Evolutionary conservation across 2,888 invertebrate genomes (phyloP).

Genomic region (Epinotia bilunana): DNA sequence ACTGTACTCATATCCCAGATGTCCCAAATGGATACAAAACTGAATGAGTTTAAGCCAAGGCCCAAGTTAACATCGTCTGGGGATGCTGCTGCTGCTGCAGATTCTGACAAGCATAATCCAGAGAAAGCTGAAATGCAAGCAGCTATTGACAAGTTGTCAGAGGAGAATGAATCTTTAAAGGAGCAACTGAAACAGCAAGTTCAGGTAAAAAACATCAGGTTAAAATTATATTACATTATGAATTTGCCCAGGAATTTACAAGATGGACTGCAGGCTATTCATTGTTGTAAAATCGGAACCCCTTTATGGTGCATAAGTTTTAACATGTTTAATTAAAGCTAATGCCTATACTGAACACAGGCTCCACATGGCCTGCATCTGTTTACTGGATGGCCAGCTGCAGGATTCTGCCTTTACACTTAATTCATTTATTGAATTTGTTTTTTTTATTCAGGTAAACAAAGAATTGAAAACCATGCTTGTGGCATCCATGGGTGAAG

Average conservation of each 20-base stretch:
- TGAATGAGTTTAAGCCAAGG: slow-evolving; percentile 84
- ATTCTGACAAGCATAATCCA: slow-evolving; percentile 58
- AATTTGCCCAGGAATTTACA: no score
- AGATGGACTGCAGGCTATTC: no score
- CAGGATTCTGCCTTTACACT: neutral
- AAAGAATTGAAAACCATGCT: slow-evolving; percentile 95
- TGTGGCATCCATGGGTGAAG: slow-evolving; percentile 98
- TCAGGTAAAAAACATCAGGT: no score
- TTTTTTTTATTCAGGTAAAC: slow-evolving; percentile 87
- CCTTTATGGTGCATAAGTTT: neutral
- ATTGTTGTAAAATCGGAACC: neutral
- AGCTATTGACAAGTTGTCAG: slow-evolving; percentile 86
- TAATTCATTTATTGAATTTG: neutral
- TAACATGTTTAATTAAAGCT: neutral
- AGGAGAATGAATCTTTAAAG: slow-evolving; percentile 89
- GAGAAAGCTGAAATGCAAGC: slow-evolving; percentile 83
- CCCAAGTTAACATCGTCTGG: slow-evolving; percentile 68
- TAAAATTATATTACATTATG: neutral
- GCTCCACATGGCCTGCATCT: neutral
- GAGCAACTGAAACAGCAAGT: slow-evolving; percentile 94
- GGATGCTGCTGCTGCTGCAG: slow-evolving; percentile 62
- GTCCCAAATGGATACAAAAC: slow-evolving; percentile 87
- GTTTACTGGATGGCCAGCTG: neutral
- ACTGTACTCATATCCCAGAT: slow-evolving; percentile 88
- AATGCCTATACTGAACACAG: no score